phyloP scores from a whole-genome alignment of 2,113 vertebrate species.

The Artemisiospiza belli region DNA sequence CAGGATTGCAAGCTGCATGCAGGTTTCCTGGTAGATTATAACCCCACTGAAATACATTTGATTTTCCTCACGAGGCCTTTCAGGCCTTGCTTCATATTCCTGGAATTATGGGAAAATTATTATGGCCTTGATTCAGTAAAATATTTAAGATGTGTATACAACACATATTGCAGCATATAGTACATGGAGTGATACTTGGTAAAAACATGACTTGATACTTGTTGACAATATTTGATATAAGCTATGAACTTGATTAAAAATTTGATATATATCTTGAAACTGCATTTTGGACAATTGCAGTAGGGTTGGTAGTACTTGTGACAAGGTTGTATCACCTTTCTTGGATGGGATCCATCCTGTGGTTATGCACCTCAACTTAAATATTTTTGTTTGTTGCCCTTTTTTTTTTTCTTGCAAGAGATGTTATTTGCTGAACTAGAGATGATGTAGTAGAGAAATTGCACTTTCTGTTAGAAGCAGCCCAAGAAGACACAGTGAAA shows the following conservation, averaged over 20 bases:
- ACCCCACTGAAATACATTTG: not conserved
- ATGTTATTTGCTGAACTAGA: not conserved
- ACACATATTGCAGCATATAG: not conserved
- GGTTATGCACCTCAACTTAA: not conserved
- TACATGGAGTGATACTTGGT: not conserved
- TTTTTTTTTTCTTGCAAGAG: not conserved
- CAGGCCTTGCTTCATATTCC: not conserved
- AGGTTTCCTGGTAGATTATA: not conserved
- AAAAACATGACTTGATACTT: not conserved
- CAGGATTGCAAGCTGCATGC: not conserved
- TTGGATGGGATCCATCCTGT: not conserved
- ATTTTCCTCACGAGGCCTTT: not conserved
- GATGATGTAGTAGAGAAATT: not conserved
- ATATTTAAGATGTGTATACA: not conserved
- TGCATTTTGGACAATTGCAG: not conserved
- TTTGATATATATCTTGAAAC: not conserved
- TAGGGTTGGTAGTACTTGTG: not conserved
- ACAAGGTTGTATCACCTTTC: not conserved
- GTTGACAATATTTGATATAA: not conserved
- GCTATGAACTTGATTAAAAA: not conserved
- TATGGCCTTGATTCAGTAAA: not conserved
- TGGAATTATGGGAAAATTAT: not conserved
- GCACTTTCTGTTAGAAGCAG: not conserved
- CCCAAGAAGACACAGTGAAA: not conserved
- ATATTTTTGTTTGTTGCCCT: not conserved